These are phyloP conservation scores for Cephalopholis sonnerati DNA, from an alignment of 2,113 vertebrate genomes.

Conservation along the genomic window DNA sequence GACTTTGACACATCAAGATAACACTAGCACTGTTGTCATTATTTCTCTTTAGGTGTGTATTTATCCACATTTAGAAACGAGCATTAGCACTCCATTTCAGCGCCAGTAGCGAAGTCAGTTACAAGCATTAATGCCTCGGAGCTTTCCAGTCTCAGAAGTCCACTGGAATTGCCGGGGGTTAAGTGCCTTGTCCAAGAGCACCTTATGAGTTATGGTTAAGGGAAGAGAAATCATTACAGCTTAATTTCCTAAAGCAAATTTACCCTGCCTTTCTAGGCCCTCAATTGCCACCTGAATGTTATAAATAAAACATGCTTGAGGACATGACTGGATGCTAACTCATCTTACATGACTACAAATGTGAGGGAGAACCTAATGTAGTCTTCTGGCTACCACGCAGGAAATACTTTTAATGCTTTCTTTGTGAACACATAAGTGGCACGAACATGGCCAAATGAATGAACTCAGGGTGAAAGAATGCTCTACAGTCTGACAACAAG, in stretches of 20 bases:
- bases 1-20: slow-evolving; percentile 7
- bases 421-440: slow-evolving; percentile 34
- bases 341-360: not conserved
- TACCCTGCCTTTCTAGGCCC: not conserved
- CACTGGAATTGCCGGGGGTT: not conserved
- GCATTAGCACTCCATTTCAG: not conserved
- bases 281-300: not conserved
- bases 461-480: slow-evolving; percentile 68
- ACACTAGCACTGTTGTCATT: not conserved
- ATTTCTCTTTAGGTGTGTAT: not conserved
- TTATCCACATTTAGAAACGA: slow-evolving; percentile 3
- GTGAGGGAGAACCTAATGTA: not conserved
- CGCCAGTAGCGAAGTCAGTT: not conserved
- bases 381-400: slow-evolving; percentile 22
- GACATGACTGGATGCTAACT: not conserved
- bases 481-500: slow-evolving; percentile 48
- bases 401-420: slow-evolving; percentile 40
- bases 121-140: not conserved
- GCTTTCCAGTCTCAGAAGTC: not conserved
- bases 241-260: not conserved
- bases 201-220: not conserved
- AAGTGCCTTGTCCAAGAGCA: slow-evolving; percentile 19
- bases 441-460: slow-evolving; percentile 47
- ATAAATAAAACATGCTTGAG: not conserved
- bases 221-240: not conserved